Evolutionary conservation across 2,797 vertebrate species (phyloP).

Genomic region (Rhinoraja longicauda): DNA sequence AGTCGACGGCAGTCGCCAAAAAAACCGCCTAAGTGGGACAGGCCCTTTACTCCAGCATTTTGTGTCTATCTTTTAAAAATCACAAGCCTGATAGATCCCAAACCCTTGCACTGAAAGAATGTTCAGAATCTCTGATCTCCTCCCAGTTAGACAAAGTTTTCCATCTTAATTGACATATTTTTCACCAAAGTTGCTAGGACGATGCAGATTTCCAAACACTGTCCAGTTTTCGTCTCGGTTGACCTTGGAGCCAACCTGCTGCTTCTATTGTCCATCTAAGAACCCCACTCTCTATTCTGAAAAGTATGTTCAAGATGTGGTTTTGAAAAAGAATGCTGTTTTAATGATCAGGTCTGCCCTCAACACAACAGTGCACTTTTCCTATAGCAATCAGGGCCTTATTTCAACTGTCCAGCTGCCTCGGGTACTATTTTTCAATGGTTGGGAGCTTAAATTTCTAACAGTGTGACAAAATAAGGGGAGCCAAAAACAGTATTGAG

Average conservation of each 20-base stretch:
- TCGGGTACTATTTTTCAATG: background rate
- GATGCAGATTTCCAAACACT: background rate
- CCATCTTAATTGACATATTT: background rate
- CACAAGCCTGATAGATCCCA: background rate
- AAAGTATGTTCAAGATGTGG: background rate
- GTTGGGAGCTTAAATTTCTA: background rate
- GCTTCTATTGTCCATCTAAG: background rate
- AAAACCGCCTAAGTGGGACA: too few relatives aligned
- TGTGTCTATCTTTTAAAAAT: too few relatives aligned
- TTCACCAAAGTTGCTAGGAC: background rate
- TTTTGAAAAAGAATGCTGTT: background rate
- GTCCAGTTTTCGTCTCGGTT: background rate
- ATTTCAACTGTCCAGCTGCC: background rate
- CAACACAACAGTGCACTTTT: background rate
- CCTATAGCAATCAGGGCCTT: background rate
- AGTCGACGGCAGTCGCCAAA: too few relatives aligned
- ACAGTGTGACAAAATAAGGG: conserved; percentile 1
- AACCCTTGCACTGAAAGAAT: too few relatives aligned
- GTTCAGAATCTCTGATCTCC: background rate
- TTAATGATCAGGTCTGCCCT: background rate
- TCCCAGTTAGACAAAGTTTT: background rate
- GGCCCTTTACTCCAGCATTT: too few relatives aligned
- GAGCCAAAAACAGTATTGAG: background rate
- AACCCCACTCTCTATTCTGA: background rate
- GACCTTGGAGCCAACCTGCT: background rate